phyloP scores from a whole-genome alignment of 2,888 invertebrate genomes.

The Stenotaenia linearis region DNA sequence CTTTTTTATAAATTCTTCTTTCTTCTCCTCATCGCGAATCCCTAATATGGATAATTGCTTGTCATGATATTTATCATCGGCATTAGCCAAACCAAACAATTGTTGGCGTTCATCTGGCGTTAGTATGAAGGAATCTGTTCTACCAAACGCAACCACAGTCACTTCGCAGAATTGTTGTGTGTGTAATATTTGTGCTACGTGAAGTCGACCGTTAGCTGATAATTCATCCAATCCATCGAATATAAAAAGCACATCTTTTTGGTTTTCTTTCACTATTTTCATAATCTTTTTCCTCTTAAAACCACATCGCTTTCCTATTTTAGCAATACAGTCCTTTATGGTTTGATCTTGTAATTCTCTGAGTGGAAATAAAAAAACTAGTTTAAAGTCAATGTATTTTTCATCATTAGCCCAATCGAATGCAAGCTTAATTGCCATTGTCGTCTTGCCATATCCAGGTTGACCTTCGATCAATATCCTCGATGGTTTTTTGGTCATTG shows the following conservation, averaged over 20 bases:
- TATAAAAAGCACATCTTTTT: not conserved
- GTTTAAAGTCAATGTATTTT: not conserved
- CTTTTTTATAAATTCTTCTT: not conserved
- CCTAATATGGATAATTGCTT: not conserved
- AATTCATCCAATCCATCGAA: not conserved
- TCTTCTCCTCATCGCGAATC: not conserved
- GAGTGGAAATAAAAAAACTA: not conserved
- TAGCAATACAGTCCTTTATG: not conserved
- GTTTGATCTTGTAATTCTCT: not conserved
- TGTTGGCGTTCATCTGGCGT: not conserved
- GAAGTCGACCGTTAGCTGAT: not conserved
- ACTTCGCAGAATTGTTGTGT: not conserved
- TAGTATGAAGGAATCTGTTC: not conserved
- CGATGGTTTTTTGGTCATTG: not conserved
- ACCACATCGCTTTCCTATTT: not conserved
- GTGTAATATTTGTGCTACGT: not conserved
- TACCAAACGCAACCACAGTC: not conserved
- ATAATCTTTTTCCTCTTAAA: too few species aligned
- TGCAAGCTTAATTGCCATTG: not conserved
- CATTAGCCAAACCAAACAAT: not conserved
- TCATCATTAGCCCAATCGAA: not conserved
- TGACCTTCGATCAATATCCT: not conserved
- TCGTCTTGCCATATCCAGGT: conserved; percentile 38
- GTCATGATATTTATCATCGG: not conserved
- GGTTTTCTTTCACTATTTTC: not conserved